Evolutionary conservation across 2,797 vertebrate species (phyloP).

Genomic region (Austrolebias charrua): DNA sequence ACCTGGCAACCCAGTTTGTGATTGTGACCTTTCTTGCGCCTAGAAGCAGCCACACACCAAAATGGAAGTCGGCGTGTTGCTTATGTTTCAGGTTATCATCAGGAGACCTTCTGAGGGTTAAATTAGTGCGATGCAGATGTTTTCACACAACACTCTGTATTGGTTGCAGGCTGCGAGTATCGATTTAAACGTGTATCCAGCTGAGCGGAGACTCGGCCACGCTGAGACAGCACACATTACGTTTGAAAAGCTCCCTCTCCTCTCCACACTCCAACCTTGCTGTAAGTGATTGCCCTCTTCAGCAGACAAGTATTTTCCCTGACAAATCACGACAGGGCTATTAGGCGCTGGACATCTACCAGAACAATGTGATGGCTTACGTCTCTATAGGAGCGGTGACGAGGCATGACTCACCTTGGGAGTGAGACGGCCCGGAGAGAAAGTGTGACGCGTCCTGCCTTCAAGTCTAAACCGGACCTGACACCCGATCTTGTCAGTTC

Average conservation of each 20-base stretch:
- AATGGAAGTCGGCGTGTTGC: too few relatives aligned
- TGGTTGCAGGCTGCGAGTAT: constrained; percentile 35
- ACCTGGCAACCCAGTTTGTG: too few relatives aligned
- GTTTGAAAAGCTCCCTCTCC: constrained; percentile 36
- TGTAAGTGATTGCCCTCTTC: constrained; percentile 61
- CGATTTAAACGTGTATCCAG: constrained; percentile 21
- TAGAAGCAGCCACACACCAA: too few relatives aligned
- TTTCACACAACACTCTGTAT: too few relatives aligned
- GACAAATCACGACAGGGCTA: constrained; percentile 65
- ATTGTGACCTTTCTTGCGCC: too few relatives aligned
- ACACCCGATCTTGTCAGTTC: constrained; percentile 45
- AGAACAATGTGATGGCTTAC: constrained; percentile 42
- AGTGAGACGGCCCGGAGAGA: constrained; percentile 53
- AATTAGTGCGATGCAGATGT: background rate
- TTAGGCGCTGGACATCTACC: constrained; percentile 62
- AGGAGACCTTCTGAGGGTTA: too few relatives aligned
- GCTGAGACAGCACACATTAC: constrained; percentile 32
- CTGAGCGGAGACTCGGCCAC: constrained; percentile 25
- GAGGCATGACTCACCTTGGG: constrained; percentile 72
- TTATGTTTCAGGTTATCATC: too few relatives aligned
- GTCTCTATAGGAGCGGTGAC: constrained; percentile 58
- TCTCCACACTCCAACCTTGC: constrained; percentile 60
- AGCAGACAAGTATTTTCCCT: constrained; percentile 62
- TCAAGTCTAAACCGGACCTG: constrained; percentile 70
- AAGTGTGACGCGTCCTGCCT: constrained; percentile 70